Evolutionary conservation across 2,113 vertebrate genomes (phyloP).

Genomic region (Lycocorax pyrrhopterus): DNA sequence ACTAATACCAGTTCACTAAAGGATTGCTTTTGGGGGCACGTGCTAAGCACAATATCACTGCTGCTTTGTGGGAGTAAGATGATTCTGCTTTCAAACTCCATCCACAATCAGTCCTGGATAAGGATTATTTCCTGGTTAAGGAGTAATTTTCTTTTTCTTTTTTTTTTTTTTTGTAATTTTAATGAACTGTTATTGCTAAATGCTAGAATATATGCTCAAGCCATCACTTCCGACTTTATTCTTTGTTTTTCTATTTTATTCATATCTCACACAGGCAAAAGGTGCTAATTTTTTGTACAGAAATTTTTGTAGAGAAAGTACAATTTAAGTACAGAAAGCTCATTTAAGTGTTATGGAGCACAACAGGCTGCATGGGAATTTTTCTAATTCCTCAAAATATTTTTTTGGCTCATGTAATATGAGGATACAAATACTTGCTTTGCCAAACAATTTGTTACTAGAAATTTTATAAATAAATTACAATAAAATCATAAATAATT

Average conservation of each 20-base stretch:
- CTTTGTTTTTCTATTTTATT: neutral
- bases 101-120: neutral
- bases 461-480: neutral
- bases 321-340: neutral
- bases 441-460: neutral
- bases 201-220: neutral
- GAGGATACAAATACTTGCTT: neutral
- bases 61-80: neutral
- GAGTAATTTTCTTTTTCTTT: neutral
- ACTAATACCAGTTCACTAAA: neutral
- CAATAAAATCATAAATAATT: neutral
- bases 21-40: neutral
- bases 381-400: neutral
- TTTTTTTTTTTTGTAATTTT: neutral
- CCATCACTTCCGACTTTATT: neutral
- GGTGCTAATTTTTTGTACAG: neutral
- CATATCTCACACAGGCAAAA: neutral
- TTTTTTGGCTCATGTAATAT: neutral
- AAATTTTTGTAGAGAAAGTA: neutral
- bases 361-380: neutral
- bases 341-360: neutral
- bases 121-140: neutral
- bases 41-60: accelerated
- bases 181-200: neutral
- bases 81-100: neutral